Evolutionary conservation across 2,888 invertebrate species (phyloP).

Genomic region (Listrodromus nycthemerus): DNA sequence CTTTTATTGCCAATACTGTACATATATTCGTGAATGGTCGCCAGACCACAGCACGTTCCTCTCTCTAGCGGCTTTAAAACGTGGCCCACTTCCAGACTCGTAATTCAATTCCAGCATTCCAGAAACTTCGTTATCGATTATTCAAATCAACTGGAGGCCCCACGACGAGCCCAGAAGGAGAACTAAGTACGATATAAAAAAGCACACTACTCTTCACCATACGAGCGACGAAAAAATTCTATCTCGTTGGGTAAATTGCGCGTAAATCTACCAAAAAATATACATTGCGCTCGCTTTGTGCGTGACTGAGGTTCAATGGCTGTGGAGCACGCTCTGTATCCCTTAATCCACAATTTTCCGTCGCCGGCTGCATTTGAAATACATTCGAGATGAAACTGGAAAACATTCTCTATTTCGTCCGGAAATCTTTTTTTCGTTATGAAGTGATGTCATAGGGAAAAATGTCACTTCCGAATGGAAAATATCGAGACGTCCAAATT

Average conservation of each 20-base stretch:
- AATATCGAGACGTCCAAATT: no score
- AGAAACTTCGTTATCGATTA: slow-evolving; percentile 59
- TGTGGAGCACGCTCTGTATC: neutral
- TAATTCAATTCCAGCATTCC: slow-evolving; percentile 57
- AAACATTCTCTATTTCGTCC: no score
- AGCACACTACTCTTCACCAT: neutral
- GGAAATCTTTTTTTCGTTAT: no score
- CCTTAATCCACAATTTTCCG: no score
- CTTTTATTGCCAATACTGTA: neutral
- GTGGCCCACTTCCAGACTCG: slow-evolving; percentile 39
- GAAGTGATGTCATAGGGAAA: no score
- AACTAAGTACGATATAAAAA: neutral
- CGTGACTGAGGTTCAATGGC: no score
- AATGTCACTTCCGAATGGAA: no score
- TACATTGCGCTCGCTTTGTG: neutral
- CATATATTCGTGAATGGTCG: slow-evolving; percentile 34
- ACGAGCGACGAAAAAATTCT: slow-evolving; percentile 17
- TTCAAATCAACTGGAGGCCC: slow-evolving; percentile 30
- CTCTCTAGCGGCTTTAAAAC: slow-evolving; percentile 10
- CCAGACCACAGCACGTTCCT: slow-evolving; percentile 47
- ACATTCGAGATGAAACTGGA: no score
- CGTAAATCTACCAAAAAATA: neutral
- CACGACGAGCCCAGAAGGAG: neutral
- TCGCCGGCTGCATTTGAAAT: no score
- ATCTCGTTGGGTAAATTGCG: slow-evolving; percentile 8